Evolutionary conservation across 2,113 vertebrate species (phyloP).

Genomic region (Taxidea taxus): DNA sequence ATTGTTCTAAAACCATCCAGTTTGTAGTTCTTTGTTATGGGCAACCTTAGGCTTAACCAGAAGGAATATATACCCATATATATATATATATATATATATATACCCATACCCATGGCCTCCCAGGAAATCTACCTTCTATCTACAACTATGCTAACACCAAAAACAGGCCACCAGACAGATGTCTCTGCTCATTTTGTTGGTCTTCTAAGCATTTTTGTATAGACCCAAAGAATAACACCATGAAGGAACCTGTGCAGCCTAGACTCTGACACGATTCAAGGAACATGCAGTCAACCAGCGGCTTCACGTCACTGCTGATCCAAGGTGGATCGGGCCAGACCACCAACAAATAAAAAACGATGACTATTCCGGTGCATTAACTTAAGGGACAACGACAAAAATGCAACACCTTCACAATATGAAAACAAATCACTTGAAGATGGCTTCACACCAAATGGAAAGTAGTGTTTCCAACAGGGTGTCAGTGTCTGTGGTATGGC

Average conservation of each 20-base stretch:
- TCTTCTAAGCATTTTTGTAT: background rate
- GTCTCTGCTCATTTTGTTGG: background rate
- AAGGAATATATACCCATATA: background rate
- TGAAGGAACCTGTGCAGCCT: background rate
- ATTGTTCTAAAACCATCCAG: background rate
- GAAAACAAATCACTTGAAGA: background rate
- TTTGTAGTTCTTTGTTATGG: background rate
- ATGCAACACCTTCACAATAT: background rate
- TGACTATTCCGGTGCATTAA: background rate
- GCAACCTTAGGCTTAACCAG: background rate
- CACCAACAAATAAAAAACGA: background rate
- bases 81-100: too few relatives aligned
- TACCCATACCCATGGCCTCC: background rate
- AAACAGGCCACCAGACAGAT: background rate
- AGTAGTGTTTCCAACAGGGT: background rate
- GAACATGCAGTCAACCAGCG: background rate
- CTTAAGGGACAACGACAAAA: background rate
- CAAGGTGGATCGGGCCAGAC: background rate
- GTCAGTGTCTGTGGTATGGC: background rate
- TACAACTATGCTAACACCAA: background rate
- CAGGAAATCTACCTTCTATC: background rate
- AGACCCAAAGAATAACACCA: background rate
- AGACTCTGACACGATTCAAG: background rate
- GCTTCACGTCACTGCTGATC: background rate
- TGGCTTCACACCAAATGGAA: background rate